These are phyloP conservation scores for Sebastes oblongus DNA, from an alignment of 2,797 vertebrate species.

Conservation along the genomic window DNA sequence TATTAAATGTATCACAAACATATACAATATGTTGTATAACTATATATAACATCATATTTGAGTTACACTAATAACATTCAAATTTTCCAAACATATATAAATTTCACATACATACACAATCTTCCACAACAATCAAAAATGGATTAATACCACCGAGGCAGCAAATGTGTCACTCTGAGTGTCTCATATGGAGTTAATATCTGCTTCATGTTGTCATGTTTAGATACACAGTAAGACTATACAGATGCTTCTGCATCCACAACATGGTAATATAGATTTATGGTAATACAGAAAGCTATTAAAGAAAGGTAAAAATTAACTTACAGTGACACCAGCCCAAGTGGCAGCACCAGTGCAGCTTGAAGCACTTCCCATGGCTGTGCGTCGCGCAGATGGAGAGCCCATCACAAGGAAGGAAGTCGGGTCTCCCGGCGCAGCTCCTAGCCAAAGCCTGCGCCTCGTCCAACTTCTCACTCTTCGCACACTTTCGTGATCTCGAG, in stretches of 20 bases:
- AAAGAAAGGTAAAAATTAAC: constrained; percentile 66
- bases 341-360: constrained; percentile 99
- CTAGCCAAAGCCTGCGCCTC: constrained; percentile 97
- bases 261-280: background rate
- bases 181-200: background rate
- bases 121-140: background rate
- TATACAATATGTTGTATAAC: too few relatives aligned
- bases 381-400: constrained; percentile 98
- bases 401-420: constrained; percentile 98
- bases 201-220: background rate
- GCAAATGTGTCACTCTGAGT: background rate
- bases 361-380: constrained; percentile 99
- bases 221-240: background rate
- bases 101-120: too few relatives aligned
- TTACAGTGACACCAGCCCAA: constrained; percentile 99
- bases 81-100: too few relatives aligned
- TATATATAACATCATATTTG: too few relatives aligned
- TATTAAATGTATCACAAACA: too few relatives aligned
- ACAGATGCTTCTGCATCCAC: background rate
- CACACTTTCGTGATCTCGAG: constrained; percentile 80
- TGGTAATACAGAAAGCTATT: background rate
- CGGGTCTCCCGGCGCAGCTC: constrained; percentile 96
- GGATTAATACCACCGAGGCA: background rate
- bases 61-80: too few relatives aligned
- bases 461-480: constrained; percentile 96